phyloP scores from a whole-genome alignment of 2,113 vertebrate species.

The Rafetus swinhoei region DNA sequence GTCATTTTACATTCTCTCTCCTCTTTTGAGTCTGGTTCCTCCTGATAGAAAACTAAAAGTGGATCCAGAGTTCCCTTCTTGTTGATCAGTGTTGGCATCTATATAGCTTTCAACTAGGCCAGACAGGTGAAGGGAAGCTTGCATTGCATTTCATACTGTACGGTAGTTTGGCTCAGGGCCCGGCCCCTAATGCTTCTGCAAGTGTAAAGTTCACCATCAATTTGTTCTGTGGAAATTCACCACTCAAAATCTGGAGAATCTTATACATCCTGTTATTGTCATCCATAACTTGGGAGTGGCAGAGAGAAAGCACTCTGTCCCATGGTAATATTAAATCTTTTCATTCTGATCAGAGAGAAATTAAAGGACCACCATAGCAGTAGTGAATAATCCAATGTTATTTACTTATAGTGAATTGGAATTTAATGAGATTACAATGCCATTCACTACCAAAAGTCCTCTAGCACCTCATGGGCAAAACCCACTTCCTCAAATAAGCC shows the following conservation, averaged over 20 bases:
- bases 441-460: fast-evolving
- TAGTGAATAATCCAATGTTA: not conserved
- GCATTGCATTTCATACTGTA: not conserved
- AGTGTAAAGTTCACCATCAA: not conserved
- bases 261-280: not conserved
- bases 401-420: not conserved
- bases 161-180: not conserved
- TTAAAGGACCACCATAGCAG: not conserved
- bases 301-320: not conserved
- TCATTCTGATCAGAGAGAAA: not conserved
- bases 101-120: not conserved
- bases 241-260: not conserved
- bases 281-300: not conserved
- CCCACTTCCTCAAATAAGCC: no score
- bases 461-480: no score
- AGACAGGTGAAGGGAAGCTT: not conserved
- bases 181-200: not conserved
- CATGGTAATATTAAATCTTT: not conserved
- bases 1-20: not conserved
- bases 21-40: not conserved
- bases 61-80: not conserved
- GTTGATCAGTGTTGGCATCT: not conserved
- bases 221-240: not conserved
- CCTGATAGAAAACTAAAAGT: not conserved
- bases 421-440: not conserved